Evolutionary conservation across 2,888 invertebrate genomes (phyloP).

Genomic region (Lasioglossum villosulum): DNA sequence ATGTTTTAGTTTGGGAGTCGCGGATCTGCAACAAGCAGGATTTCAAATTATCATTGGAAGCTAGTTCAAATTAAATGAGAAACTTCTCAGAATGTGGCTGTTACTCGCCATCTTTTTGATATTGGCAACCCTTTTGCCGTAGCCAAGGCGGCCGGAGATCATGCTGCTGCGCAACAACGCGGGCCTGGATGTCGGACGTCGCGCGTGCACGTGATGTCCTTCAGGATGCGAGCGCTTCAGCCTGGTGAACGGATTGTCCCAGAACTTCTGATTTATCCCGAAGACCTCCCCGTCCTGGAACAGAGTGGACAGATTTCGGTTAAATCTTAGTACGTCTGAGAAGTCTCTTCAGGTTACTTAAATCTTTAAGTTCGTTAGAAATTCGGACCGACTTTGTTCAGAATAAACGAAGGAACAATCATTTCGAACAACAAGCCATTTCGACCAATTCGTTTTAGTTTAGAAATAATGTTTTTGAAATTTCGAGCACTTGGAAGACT

Average conservation of each 20-base stretch:
- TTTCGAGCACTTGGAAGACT: too few species aligned
- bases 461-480: too few species aligned
- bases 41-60: background rate
- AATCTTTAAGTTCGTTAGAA: background rate
- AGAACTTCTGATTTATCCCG: constrained; percentile 90
- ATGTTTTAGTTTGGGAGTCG: background rate
- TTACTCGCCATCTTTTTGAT: background rate
- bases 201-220: constrained; percentile 47
- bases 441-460: background rate
- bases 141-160: constrained; percentile 46
- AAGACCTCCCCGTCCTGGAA: constrained; percentile 91
- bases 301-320: background rate
- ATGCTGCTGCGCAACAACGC: constrained; percentile 51
- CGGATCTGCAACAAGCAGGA: background rate
- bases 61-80: background rate
- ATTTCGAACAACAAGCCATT: background rate
- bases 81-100: background rate
- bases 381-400: background rate
- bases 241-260: constrained; percentile 88
- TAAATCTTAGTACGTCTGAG: background rate
- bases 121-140: background rate
- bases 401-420: too few species aligned
- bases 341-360: background rate
- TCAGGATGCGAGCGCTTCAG: constrained; percentile 79
- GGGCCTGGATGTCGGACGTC: constrained; percentile 28